These are phyloP conservation scores for Tigriopus japonicus DNA, from an alignment of 1,140 invertebrate species.

Conservation along the genomic window DNA sequence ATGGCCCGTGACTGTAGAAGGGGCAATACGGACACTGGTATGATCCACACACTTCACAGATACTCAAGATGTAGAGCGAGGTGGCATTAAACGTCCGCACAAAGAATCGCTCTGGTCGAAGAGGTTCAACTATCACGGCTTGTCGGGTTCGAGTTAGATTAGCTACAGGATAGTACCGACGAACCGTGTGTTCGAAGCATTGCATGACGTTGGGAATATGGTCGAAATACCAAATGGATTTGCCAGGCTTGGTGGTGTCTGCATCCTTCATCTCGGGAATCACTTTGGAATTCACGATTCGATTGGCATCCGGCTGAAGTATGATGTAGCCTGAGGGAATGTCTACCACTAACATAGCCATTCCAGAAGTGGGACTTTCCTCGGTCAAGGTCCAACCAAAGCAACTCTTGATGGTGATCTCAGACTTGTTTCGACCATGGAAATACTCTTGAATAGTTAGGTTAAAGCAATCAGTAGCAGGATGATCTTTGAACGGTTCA, in stretches of 20 bases:
- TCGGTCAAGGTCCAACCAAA: conserved; percentile 18
- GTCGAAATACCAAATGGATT: conserved; percentile 27
- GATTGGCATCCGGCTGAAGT: conserved; percentile 28
- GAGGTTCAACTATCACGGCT: conserved; percentile 33
- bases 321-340: conserved; percentile 37
- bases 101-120: conserved; percentile 33
- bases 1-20: conserved; percentile 23
- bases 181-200: conserved; percentile 28
- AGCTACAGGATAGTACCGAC: conserved; percentile 35
- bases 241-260: conserved; percentile 19
- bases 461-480: conserved; percentile 30
- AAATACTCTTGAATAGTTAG: conserved; percentile 28
- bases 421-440: conserved; percentile 35
- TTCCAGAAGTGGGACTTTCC: conserved; percentile 24
- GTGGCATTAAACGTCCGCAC: conserved; percentile 35
- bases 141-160: conserved; percentile 35
- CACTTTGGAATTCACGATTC: conserved; percentile 20
- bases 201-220: conserved; percentile 27
- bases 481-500: conserved; percentile 27
- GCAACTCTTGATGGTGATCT: conserved; percentile 30
- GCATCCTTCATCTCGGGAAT: conserved; percentile 25
- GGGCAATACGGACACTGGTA: conserved; percentile 45
- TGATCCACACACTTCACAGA: conserved; percentile 43
- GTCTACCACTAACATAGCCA: conserved; percentile 36
- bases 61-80: conserved; percentile 33